Percentiles rank a stretch among this genome's conserved stretches.
Evolutionary conservation across 1,140 invertebrate genomes (phyloP).

Genomic region (Planococcus citri): DNA sequence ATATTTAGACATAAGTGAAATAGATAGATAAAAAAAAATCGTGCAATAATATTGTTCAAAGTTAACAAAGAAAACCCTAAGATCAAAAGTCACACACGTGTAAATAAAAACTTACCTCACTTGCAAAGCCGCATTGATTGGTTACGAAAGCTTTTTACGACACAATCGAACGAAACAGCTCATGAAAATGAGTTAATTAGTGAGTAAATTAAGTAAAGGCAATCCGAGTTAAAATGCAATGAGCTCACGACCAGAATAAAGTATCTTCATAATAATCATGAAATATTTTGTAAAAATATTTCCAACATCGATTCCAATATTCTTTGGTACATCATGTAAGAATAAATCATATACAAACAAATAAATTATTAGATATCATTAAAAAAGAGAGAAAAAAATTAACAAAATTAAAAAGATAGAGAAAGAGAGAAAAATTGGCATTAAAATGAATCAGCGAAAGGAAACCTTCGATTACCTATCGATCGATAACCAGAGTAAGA

Average conservation of each 20-base stretch:
- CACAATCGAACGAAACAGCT: no score
- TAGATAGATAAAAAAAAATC: no score
- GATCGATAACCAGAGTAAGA: no score
- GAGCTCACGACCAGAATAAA: background rate
- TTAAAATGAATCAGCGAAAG: no score
- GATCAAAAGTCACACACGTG: background rate
- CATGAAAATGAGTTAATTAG: no score
- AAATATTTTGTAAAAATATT: background rate
- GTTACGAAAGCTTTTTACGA: background rate
- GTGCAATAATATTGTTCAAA: no score
- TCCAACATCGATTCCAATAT: background rate
- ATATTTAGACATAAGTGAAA: no score
- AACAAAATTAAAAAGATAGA: background rate
- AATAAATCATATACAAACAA: background rate
- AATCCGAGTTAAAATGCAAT: background rate
- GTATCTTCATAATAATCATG: constrained; percentile 4
- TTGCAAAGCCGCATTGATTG: background rate
- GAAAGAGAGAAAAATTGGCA: background rate
- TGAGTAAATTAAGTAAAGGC: no score
- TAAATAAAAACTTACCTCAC: background rate
- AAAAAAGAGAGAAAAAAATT: background rate
- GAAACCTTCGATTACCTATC: no score
- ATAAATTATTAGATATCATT: background rate
- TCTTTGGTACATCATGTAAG: background rate
- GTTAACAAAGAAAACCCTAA: background rate